A percentile compares a stretch with the other conserved stretches of the same genome.
These are phyloP conservation scores for Euschistus heros DNA, from an alignment of 1,140 invertebrate genomes.

Conservation along the genomic window DNA sequence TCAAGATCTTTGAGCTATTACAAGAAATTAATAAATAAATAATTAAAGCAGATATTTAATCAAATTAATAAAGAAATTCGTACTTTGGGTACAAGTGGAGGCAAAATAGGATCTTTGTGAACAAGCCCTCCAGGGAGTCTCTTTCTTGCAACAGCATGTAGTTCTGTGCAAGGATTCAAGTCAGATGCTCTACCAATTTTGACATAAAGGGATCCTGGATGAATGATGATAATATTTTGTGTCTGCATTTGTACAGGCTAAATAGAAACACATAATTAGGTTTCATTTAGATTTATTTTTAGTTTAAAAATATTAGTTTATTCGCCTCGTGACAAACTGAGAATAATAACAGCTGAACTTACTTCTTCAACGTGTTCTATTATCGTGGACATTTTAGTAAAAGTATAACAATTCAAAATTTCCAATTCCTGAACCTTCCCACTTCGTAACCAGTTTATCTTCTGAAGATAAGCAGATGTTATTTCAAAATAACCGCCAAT, in stretches of 20 bases:
- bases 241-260: slow-evolving; percentile 39
- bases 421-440: no score
- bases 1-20: slow-evolving; percentile 16
- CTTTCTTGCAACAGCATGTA: slow-evolving; percentile 77
- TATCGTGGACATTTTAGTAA: no score
- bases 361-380: no score
- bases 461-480: no score
- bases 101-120: slow-evolving; percentile 54
- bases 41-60: background rate
- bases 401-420: no score
- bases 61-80: background rate
- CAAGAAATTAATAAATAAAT: background rate
- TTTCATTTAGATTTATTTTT: no score
- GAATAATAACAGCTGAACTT: no score
- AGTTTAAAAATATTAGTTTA: no score
- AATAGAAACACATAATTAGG: background rate
- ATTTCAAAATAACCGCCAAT: no score
- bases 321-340: no score
- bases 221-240: slow-evolving; percentile 81
- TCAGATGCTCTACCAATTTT: slow-evolving; percentile 83
- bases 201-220: slow-evolving; percentile 83
- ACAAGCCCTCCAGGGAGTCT: slow-evolving; percentile 42
- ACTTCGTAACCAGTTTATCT: no score
- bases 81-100: slow-evolving; percentile 45
- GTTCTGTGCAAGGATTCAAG: slow-evolving; percentile 66